Evolutionary conservation across 2,113 vertebrate genomes (phyloP), one percentile per base, ranked within the genome.

Genomic region (Nanorana parkeri): DNA sequence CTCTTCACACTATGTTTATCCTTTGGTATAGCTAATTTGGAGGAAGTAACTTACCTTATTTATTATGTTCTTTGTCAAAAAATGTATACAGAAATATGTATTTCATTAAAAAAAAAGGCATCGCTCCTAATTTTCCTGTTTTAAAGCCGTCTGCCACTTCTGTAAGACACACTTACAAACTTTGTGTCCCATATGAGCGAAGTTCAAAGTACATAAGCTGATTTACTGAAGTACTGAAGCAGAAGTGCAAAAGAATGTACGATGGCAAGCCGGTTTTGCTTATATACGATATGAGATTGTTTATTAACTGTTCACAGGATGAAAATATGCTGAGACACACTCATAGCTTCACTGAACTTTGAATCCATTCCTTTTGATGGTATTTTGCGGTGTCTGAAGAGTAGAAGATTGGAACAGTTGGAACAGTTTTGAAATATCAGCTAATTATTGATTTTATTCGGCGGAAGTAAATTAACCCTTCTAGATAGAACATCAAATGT

Each of bases 221-320:
- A 67, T 55, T 78, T 67, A 56, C 26, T 67, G 32, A 24, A 26
- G 1, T 56, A 15, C 68, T 66, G 61, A 63, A 68, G 80, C 75
- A 76, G 68, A 64, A 23, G 51, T 66, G 58, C 61, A 32, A 10
- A 41, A 26, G 51, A 76, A 83, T 60, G 28, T 67, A 58, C 10
- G 3, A 5, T 86, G 0, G 0, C 71, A 78, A 68, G 87, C 60
- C n/a, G 77, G 81, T 32, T 58, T 77, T 68, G 77, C 90, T 89
- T 88, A 86, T 89, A 84, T 90, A 84, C 81, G 83, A 6, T 1
- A 0, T 73, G 78, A 83, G 81, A 85, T 88, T 90, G 87, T 87
- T 88, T 84, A 87, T 89, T 89, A 91, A 90, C 89, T 82, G 78
- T 78, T 0, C 0, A 32, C 60, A 76, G 84, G 85, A 68, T 75